A percentile compares a stretch with the other conserved stretches of the same genome.
Conservation (phyloP, 2,888 invertebrate species). For the Drosophila lacicola region DNA sequence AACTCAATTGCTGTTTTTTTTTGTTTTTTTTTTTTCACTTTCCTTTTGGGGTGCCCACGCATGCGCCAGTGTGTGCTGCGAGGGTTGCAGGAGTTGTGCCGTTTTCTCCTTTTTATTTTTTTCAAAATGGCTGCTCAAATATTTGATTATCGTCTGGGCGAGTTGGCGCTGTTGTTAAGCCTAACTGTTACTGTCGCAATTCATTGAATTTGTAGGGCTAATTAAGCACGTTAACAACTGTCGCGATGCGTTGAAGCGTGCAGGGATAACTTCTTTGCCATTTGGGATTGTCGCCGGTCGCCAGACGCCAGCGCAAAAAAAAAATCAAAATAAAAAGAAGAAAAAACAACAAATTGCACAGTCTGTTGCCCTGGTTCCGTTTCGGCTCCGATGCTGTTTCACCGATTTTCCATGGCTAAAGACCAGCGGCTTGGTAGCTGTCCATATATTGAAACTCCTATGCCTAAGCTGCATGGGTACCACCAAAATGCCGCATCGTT, state of each 20-base stretch:
- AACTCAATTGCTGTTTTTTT: constrained; percentile 14
- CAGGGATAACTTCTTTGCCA: constrained; percentile 72
- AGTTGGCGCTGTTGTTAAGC: constrained; percentile 60
- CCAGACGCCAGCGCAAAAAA: constrained; percentile 65
- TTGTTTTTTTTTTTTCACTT: constrained; percentile 1
- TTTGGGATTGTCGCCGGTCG: constrained; percentile 63
- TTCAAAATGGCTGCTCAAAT: constrained; percentile 85
- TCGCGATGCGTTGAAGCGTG: constrained; percentile 74
- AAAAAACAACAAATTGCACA: constrained; percentile 6
- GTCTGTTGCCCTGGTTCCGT: constrained; percentile 58
- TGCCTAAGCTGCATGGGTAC: constrained; percentile 20
- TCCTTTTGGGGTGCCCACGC: constrained; percentile 51
- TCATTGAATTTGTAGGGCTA: constrained; percentile 81
- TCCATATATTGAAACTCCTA: constrained; percentile 65
- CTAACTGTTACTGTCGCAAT: constrained; percentile 81
- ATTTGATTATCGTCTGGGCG: constrained; percentile 74
- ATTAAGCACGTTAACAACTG: constrained; percentile 81
- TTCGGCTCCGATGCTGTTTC: constrained; percentile 29
- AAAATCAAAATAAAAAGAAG: background rate
- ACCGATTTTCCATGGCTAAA: constrained; percentile 57
- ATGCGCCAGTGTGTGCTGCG: constrained; percentile 55
- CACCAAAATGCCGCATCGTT: constrained; percentile 11
- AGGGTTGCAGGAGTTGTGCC: constrained; percentile 45
- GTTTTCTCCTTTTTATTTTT: constrained; percentile 29
- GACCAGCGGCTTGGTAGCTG: constrained; percentile 78